Evolutionary conservation across 2,888 invertebrate genomes (phyloP).

Genomic region (Drosophila formosana): DNA sequence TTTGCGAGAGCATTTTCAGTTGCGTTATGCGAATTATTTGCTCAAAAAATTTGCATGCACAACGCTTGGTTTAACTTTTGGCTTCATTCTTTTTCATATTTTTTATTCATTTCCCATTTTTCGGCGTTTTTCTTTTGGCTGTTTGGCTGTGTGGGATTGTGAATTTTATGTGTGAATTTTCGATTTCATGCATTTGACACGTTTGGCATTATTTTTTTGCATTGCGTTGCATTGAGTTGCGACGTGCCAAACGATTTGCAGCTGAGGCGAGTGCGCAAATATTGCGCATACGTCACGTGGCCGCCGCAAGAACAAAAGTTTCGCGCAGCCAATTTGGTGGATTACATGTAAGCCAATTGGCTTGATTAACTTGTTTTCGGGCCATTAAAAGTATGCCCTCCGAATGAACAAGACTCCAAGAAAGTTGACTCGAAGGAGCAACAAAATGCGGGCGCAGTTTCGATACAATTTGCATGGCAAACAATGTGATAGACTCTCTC

Average conservation of each 20-base stretch:
- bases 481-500: slow-evolving; percentile 32
- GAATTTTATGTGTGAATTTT: slow-evolving; percentile 50
- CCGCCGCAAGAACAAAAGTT: slow-evolving; percentile 7
- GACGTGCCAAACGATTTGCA: slow-evolving; percentile 36
- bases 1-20: slow-evolving; percentile 13
- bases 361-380: slow-evolving; percentile 56
- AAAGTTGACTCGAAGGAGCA: slow-evolving; percentile 14
- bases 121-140: slow-evolving; percentile 9
- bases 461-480: slow-evolving; percentile 49
- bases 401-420: no score
- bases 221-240: slow-evolving; percentile 28
- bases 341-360: slow-evolving; percentile 45
- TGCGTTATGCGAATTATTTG: slow-evolving; percentile 31
- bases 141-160: slow-evolving; percentile 20
- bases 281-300: slow-evolving; percentile 51
- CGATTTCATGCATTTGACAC: slow-evolving; percentile 69
- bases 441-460: slow-evolving; percentile 43
- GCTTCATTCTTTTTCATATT: slow-evolving; percentile 16
- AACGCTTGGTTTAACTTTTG: slow-evolving; percentile 32
- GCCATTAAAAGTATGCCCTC: slow-evolving; percentile 30
- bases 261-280: slow-evolving; percentile 21
- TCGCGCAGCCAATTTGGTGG: slow-evolving; percentile 7
- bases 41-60: slow-evolving; percentile 33
- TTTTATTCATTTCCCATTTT: slow-evolving; percentile 5
- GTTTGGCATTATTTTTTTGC: slow-evolving; percentile 45